These are phyloP conservation scores for Poecile atricapillus DNA, from an alignment of 2,113 vertebrate genomes.

Conservation along the genomic window DNA sequence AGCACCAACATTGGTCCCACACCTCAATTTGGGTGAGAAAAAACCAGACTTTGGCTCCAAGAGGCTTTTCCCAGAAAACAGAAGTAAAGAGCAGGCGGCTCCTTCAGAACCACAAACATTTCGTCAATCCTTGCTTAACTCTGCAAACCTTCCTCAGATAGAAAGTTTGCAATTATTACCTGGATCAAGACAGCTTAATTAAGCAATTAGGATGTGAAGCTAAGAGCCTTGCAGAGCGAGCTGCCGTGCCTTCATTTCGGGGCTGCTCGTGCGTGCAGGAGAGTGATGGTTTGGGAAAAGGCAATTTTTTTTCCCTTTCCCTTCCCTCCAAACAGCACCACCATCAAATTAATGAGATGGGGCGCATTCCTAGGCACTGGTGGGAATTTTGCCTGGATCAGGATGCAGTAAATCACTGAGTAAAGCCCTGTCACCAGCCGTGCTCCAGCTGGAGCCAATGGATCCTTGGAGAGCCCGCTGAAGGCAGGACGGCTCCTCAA, in stretches of 20 bases:
- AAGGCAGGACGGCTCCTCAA: background rate
- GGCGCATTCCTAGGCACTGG: background rate
- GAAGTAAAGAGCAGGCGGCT: background rate
- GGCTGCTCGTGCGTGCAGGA: background rate
- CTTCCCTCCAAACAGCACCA: background rate
- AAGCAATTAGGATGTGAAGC: constrained; percentile 47
- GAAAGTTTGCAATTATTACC: constrained; percentile 61
- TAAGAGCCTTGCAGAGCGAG: constrained; percentile 1
- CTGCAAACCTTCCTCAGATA: background rate
- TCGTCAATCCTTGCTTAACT: constrained; percentile 9
- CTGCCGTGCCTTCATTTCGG: background rate
- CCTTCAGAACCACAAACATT: background rate
- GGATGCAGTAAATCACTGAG: background rate
- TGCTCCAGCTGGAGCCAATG: accelerated
- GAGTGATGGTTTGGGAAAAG: background rate
- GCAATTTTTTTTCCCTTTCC: background rate
- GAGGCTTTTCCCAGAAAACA: background rate
- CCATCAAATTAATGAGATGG: background rate
- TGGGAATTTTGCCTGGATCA: accelerated
- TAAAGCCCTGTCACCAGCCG: background rate
- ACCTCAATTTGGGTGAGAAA: background rate
- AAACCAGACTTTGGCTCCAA: background rate
- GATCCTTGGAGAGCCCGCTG: background rate
- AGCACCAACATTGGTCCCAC: background rate
- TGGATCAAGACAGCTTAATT: constrained; percentile 64